phyloP scores from a whole-genome alignment of 2,113 vertebrate genomes.

The Cochlearius cochlearius region DNA sequence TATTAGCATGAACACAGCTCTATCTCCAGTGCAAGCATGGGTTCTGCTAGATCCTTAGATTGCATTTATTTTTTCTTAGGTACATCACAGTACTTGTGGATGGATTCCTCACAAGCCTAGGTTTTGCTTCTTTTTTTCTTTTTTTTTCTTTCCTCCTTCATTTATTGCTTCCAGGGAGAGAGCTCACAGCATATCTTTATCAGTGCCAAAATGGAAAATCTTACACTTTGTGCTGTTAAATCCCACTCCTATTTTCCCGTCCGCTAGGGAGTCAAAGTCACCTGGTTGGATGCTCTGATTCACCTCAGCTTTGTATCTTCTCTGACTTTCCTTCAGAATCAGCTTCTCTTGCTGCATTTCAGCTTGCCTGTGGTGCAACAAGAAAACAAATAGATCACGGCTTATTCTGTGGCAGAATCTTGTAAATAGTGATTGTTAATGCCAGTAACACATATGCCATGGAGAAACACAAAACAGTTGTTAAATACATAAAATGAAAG shows the following conservation, averaged over 20 bases:
- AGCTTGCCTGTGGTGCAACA: background rate
- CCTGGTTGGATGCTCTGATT: background rate
- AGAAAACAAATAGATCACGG: background rate
- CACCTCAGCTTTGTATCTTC: background rate
- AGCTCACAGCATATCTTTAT: background rate
- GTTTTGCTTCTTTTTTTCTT: background rate
- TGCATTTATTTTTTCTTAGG: background rate
- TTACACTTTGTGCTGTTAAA: background rate
- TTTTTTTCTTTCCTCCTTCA: background rate
- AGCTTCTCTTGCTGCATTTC: background rate
- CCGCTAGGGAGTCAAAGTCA: background rate
- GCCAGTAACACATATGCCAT: fast-evolving
- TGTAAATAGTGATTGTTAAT: background rate
- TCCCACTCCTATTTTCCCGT: background rate
- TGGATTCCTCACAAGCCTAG: background rate
- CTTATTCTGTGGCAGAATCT: background rate
- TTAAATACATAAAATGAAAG: background rate
- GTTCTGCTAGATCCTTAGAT: background rate
- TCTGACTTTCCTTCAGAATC: background rate
- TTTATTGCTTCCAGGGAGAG: background rate
- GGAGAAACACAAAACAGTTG: background rate
- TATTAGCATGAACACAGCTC: background rate
- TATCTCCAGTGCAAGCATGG: background rate
- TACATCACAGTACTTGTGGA: background rate
- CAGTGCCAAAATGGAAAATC: background rate